Evolutionary conservation across 2,797 vertebrate species (phyloP).

Genomic region (Anniella stebbinsi): DNA sequence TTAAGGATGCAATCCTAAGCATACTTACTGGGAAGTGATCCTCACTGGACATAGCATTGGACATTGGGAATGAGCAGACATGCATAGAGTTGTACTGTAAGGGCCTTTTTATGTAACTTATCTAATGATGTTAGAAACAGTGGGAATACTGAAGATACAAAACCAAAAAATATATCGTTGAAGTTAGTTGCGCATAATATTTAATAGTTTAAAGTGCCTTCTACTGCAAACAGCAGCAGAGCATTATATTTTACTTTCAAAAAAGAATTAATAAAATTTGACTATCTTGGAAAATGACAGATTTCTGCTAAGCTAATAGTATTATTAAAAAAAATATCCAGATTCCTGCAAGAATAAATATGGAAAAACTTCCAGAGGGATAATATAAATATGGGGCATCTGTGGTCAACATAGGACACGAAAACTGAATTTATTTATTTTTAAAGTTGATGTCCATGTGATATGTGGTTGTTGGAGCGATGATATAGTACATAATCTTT

Average conservation of each 20-base stretch:
- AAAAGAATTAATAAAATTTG: conserved; percentile 4
- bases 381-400: background rate
- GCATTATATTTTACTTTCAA: background rate
- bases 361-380: background rate
- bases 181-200: background rate
- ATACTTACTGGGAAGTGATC: background rate
- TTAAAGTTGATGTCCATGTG: background rate
- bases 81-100: background rate
- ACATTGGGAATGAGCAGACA: background rate
- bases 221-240: background rate
- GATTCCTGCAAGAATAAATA: background rate
- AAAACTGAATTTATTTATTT: background rate
- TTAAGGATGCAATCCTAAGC: background rate
- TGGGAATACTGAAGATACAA: background rate
- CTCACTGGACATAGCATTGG: background rate
- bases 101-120: background rate
- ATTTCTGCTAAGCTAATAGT: background rate
- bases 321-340: background rate
- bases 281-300: background rate
- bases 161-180: background rate
- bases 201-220: background rate
- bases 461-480: no score
- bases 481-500: background rate
- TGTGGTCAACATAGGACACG: background rate
- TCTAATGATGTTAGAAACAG: background rate